Base-by-base conservation (phyloP, 2,113 vertebrate species). In the Megaceryle maxima region DNA sequence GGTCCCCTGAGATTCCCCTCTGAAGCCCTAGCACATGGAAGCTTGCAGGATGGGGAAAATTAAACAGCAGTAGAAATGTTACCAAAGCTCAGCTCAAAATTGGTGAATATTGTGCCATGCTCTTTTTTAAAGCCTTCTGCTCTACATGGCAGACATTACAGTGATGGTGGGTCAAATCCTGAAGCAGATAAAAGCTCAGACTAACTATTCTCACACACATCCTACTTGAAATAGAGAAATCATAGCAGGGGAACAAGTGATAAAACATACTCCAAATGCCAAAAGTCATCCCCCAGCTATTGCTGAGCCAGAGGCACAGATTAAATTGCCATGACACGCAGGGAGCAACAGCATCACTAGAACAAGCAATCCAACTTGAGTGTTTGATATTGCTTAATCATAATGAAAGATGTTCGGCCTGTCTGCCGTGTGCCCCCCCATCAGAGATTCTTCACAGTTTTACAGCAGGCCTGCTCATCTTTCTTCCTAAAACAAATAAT, bases 401-500 rank as follows among this genome's bases (percentile, higher is more conserved):
- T 1, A 85, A 64, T 60, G 84, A 96, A 90, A 59, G 77, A 91
- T 95, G 81, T 63, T 87, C 10, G 2, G 82, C 83, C 90, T 69
- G 51, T 43, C 50, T 64, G 53, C 79, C 46, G 9, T 9, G n/a
- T 46, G 57, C 78, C 78, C 81, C 60, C 74, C 69, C 85, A 35
- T 77, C 81, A 67, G n/a, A 92, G 86, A 66, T 72, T 62, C 83
- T 53, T 94, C 90, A 76, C 51, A 16, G 35, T 89, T 50, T 28
- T 60, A 25, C 73, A 55, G 62, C 72, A 79, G 67, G 60, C 78
- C 59, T 31, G 48, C 79, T 73, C 73, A 79, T 93, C 87, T 53
- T 78, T 96, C 90, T 83, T 92, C 81, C 72, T 72, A 57, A 81
- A 96, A 94, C 91, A 94, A 96, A 83, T 80, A 88, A 73, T 95